phyloP scores from a whole-genome alignment of 2,888 invertebrate genomes.

The Philereme transversata region DNA sequence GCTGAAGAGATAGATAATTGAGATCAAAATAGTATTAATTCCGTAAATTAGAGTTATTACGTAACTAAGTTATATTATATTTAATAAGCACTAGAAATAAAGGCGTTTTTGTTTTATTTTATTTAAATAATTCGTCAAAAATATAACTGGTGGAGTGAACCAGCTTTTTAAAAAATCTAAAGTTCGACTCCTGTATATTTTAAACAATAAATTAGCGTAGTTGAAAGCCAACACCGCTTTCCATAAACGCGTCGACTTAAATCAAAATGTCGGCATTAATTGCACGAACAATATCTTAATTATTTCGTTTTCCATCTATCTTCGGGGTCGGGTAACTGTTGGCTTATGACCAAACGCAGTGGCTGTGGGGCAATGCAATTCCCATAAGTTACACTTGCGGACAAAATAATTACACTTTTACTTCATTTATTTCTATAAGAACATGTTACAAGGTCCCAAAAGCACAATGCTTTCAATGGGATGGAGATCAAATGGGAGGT shows the following conservation, averaged over 20 bases:
- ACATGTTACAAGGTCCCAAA: too few species aligned
- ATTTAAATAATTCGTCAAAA: too few species aligned
- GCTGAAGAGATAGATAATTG: too few species aligned
- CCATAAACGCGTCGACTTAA: conserved; percentile 50
- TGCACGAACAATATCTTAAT: conserved; percentile 69
- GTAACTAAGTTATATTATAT: too few species aligned
- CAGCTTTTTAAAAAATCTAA: background rate
- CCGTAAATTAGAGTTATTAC: too few species aligned
- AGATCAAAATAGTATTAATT: too few species aligned
- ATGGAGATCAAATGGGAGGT: too few species aligned
- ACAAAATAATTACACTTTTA: background rate
- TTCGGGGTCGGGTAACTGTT: conserved; percentile 23
- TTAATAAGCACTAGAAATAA: too few species aligned
- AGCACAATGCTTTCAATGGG: too few species aligned
- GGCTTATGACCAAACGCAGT: conserved; percentile 31
- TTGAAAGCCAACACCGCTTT: conserved; percentile 49
- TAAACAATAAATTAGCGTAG: conserved; percentile 32
- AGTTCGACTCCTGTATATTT: background rate
- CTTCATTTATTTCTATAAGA: too few species aligned
- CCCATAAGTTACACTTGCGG: conserved; percentile 14
- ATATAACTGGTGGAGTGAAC: background rate
- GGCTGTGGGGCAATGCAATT: conserved; percentile 20
- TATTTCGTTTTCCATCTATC: conserved; percentile 51
- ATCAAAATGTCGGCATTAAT: conserved; percentile 60
- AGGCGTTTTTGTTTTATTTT: too few species aligned